Evolutionary conservation across 2,888 invertebrate genomes (phyloP).

Genomic region (Harmothoe impar): DNA sequence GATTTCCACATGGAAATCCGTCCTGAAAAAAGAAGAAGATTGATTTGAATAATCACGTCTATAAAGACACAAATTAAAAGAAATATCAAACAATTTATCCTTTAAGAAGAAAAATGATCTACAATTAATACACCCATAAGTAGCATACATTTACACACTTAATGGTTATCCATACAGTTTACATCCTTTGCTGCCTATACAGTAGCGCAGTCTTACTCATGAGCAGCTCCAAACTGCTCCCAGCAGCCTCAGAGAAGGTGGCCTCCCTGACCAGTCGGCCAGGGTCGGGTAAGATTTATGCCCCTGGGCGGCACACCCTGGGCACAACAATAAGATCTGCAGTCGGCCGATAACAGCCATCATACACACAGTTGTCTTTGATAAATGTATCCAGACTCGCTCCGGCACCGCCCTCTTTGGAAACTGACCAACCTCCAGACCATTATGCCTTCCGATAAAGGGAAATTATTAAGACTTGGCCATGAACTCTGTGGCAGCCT

Average conservation of each 20-base stretch:
- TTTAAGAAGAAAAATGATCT: too few species aligned
- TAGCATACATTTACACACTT: too few species aligned
- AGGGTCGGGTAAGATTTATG: slow-evolving; percentile 46
- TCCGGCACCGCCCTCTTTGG: slow-evolving; percentile 19
- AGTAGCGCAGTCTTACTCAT: neutral
- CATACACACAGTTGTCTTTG: slow-evolving; percentile 45
- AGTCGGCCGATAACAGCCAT: slow-evolving; percentile 30
- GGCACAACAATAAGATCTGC: slow-evolving; percentile 56
- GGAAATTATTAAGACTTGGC: slow-evolving; percentile 48
- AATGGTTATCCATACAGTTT: too few species aligned
- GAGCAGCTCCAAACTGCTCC: neutral
- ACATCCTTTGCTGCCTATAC: neutral
- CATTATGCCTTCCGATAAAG: neutral
- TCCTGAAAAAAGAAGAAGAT: too few species aligned
- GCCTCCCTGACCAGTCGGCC: slow-evolving; percentile 19
- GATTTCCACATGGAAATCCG: too few species aligned
- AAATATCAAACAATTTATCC: too few species aligned
- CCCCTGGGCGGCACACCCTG: slow-evolving; percentile 1
- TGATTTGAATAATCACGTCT: too few species aligned
- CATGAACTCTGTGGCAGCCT: neutral
- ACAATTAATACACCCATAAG: too few species aligned
- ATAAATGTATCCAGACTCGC: slow-evolving; percentile 3
- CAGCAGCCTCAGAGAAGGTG: neutral
- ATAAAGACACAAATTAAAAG: too few species aligned
- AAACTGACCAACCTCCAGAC: neutral